Evolutionary conservation across 2,113 vertebrate genomes (phyloP).

Genomic region (Brienomyrus longianalis): DNA sequence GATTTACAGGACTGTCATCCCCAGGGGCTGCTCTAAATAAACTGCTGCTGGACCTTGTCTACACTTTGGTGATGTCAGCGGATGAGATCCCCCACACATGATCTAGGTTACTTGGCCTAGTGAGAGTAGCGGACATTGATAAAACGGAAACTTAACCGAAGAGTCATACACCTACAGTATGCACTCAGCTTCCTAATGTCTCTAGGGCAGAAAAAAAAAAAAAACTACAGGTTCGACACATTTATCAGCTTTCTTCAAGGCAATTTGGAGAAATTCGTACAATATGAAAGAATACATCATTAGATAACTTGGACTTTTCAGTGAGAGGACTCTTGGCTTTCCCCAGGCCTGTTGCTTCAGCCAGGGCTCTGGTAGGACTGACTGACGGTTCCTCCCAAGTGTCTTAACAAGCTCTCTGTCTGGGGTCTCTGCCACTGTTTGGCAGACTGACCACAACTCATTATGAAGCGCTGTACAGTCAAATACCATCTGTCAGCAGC

Average conservation of each 20-base stretch:
- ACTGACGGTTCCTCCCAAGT: neutral
- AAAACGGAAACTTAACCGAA: neutral
- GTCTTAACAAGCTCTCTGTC: constrained; percentile 12
- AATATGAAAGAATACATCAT: neutral
- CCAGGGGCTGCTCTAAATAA: neutral
- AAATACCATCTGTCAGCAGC: constrained; percentile 6
- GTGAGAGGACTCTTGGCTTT: neutral
- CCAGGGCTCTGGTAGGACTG: neutral
- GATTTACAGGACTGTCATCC: neutral
- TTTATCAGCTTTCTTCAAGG: neutral
- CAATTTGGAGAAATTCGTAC: neutral
- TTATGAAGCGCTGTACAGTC: neutral
- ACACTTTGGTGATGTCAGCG: neutral
- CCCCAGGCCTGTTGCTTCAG: neutral
- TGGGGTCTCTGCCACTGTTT: constrained; percentile 10
- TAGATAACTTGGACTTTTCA: neutral
- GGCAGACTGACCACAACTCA: constrained; percentile 9
- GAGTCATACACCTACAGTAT: neutral
- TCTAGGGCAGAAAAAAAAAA: neutral
- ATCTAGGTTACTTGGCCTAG: neutral
- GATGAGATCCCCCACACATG: neutral
- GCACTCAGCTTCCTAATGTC: neutral
- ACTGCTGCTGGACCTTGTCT: neutral
- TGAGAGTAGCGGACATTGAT: neutral
- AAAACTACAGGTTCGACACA: neutral